phyloP scores from a whole-genome alignment of 2,888 invertebrate genomes.

The Volucella inanis region DNA sequence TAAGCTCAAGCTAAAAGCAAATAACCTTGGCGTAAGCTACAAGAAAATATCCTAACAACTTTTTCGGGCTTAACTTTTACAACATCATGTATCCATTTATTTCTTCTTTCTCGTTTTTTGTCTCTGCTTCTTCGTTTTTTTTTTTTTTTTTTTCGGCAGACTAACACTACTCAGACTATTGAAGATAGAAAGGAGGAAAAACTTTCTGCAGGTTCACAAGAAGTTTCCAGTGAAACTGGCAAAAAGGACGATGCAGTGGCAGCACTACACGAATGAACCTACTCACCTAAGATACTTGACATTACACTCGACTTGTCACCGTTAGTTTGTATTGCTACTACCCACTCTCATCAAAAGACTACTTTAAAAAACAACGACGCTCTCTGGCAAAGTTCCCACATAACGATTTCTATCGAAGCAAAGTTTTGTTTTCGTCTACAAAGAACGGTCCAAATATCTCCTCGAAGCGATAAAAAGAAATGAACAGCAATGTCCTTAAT shows the following conservation, averaged over 20 bases:
- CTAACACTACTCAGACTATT: conserved; percentile 9
- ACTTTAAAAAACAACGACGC: too few relatives aligned
- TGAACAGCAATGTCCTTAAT: conserved; percentile 79
- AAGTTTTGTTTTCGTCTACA: background rate
- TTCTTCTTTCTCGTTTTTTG: background rate
- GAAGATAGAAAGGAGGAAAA: conserved; percentile 8
- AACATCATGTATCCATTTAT: conserved; percentile 64
- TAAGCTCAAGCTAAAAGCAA: conserved; percentile 72
- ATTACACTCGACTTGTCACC: conserved; percentile 66
- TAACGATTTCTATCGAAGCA: conserved; percentile 17
- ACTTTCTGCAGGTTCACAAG: conserved; percentile 47
- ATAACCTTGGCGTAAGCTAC: conserved; percentile 63
- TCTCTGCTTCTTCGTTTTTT: background rate
- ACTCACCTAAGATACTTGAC: conserved; percentile 62
- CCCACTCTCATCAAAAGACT: background rate
- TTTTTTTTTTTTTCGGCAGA: background rate
- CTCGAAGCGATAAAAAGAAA: conserved; percentile 78
- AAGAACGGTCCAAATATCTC: background rate
- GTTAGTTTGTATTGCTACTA: background rate
- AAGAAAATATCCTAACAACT: conserved; percentile 59
- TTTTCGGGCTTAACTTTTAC: conserved; percentile 69
- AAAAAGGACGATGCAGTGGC: conserved; percentile 38
- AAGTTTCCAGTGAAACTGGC: conserved; percentile 25
- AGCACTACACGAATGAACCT: conserved; percentile 42
- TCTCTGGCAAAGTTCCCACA: conserved; percentile 49